A percentile compares a stretch with the other conserved stretches of the same genome.
phyloP scores from a whole-genome alignment of 2,888 invertebrate genomes.

The Lutraria lutraria region DNA sequence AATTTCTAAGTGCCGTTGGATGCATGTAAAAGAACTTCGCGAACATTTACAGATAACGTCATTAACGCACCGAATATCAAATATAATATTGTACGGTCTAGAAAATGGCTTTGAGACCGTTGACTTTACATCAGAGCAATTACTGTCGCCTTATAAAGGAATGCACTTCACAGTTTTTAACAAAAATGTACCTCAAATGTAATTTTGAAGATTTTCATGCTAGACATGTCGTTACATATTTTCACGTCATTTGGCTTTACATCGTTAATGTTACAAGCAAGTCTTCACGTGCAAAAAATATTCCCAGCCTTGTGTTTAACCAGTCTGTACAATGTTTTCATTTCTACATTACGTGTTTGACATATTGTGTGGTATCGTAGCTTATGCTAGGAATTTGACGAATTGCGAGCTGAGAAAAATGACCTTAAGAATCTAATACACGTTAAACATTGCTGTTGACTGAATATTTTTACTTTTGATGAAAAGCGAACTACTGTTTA shows the following conservation, averaged over 20 bases:
- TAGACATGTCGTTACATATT: not conserved
- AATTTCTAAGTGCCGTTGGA: conserved; percentile 83
- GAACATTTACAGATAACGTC: conserved; percentile 72
- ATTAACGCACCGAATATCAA: conserved; percentile 76
- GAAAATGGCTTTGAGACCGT: conserved; percentile 80
- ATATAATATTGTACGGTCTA: conserved; percentile 77
- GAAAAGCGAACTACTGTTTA: not conserved
- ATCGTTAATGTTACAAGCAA: not conserved
- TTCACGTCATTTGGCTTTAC: not conserved
- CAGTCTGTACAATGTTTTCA: not conserved
- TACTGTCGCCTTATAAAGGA: conserved; percentile 82
- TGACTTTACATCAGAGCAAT: conserved; percentile 76
- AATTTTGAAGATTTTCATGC: not conserved
- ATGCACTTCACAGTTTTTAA: conserved; percentile 78
- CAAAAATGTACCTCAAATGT: conserved; percentile 49
- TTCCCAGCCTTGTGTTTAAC: not conserved
- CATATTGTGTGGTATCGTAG: conserved; percentile 12
- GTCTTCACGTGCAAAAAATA: not conserved
- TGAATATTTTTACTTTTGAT: not conserved
- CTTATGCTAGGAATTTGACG: conserved; percentile 1
- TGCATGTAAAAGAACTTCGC: conserved; percentile 77
- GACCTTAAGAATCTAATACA: conserved; percentile 2
- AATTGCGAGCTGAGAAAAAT: conserved; percentile 1
- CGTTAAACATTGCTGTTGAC: not conserved
- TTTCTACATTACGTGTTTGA: not conserved